These are phyloP conservation scores for Drosophila truncata DNA, from an alignment of 1,140 invertebrate genomes.

Conservation along the genomic window DNA sequence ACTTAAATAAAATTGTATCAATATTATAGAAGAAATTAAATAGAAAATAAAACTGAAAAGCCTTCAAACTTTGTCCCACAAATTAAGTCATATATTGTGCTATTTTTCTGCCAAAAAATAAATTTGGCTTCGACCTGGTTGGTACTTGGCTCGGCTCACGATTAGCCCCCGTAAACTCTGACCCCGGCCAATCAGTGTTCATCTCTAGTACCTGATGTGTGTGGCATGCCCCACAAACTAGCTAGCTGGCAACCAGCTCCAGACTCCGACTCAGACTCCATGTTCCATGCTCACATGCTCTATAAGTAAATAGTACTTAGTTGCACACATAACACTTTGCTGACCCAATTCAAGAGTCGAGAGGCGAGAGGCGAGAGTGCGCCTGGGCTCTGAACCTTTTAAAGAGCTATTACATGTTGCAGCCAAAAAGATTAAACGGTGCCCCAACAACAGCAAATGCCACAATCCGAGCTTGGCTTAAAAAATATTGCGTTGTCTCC, in stretches of 20 bases:
- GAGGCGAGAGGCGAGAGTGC: constrained; percentile 60
- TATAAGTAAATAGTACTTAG: constrained; percentile 60
- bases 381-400: constrained; percentile 74
- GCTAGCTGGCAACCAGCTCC: constrained; percentile 8
- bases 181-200: constrained; percentile 71
- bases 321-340: constrained; percentile 76
- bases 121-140: constrained; percentile 4
- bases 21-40: background rate
- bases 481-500: constrained; percentile 69
- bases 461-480: constrained; percentile 20
- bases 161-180: constrained; percentile 79
- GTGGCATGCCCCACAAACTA: constrained; percentile 47
- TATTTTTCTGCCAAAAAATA: constrained; percentile 11
- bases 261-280: constrained; percentile 6
- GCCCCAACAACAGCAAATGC: constrained; percentile 30
- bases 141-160: constrained; percentile 50
- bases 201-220: constrained; percentile 71
- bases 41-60: background rate
- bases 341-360: constrained; percentile 72
- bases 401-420: constrained; percentile 81
- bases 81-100: constrained; percentile 65
- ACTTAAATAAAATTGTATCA: background rate
- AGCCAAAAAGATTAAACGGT: constrained; percentile 65
- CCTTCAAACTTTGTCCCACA: constrained; percentile 3
- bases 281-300: constrained; percentile 63